Evolutionary conservation across 92 coral and sea anemone species (phyloP).

Genomic region (Bergia sp.): DNA sequence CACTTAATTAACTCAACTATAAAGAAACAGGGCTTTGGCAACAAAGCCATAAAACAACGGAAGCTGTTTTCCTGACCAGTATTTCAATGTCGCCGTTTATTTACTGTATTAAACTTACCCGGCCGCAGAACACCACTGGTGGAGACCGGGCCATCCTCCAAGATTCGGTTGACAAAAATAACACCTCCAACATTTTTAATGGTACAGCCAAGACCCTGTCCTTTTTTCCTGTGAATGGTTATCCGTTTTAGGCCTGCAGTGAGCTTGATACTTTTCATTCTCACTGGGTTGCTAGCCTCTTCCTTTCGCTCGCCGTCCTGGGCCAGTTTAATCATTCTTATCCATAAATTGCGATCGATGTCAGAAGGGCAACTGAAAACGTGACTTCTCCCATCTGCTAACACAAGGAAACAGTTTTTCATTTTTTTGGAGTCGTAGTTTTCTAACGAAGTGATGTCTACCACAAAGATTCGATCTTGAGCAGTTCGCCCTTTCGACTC

Average conservation of each 20-base stretch:
- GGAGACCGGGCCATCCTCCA: slow-evolving; percentile 94
- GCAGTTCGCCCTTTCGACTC: slow-evolving; percentile 81
- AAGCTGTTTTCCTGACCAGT: not conserved
- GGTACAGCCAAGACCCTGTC: slow-evolving; percentile 89
- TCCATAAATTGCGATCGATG: slow-evolving; percentile 82
- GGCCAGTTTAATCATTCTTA: slow-evolving; percentile 71
- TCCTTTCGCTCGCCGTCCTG: slow-evolving; percentile 75
- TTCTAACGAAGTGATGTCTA: slow-evolving; percentile 82
- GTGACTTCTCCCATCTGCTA: slow-evolving; percentile 82
- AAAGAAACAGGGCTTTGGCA: not conserved
- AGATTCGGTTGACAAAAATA: slow-evolving; percentile 90
- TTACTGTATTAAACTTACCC: slow-evolving; percentile 56
- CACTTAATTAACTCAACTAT: not conserved
- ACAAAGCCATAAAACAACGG: not conserved
- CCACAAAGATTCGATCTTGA: slow-evolving; percentile 85
- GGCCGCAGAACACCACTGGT: slow-evolving; percentile 90
- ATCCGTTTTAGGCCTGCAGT: slow-evolving; percentile 87
- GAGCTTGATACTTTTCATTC: slow-evolving; percentile 85
- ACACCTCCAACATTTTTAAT: slow-evolving; percentile 95
- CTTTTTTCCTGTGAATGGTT: slow-evolving; percentile 77
- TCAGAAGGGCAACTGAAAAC: slow-evolving; percentile 81
- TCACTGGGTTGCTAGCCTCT: slow-evolving; percentile 88
- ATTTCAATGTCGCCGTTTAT: not conserved
- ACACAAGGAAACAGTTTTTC: slow-evolving; percentile 81
- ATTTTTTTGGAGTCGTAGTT: slow-evolving; percentile 86